Evolutionary conservation across 2,797 vertebrate species (phyloP), one percentile per base, ranked within the genome.

Genomic region (Hirundo rustica): DNA sequence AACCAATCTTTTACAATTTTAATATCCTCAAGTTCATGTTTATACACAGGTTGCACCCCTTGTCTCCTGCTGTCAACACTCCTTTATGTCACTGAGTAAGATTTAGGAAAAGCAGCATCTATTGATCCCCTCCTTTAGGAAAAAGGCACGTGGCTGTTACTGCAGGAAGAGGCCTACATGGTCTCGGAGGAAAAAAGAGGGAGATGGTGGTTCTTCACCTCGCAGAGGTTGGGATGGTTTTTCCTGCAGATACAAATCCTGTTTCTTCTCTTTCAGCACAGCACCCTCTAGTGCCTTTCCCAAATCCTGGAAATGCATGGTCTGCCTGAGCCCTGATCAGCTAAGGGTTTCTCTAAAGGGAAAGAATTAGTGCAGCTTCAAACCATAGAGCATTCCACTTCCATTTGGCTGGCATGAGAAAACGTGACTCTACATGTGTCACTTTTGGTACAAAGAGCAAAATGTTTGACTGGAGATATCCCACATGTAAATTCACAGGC

Each of bases 131-230:
- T 47, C 15, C 34, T 42, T 42, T 36, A 21, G 66, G 32, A 48
- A 67, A 58, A 55, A 55, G 15, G 62, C 61, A 54, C n/a, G 3
- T 0, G 13, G 38, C 13, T 38, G 23, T 22, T 27, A 29, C 13
- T 0, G 58, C 29, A 54, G 61, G 44, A 62, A 54, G 17, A 79
- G 11, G 9, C 34, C 42, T 30, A 32, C 8, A 3, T 0, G 0
- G 17, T 11, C 34, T 29, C 0, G 0, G 42, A 42, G 42, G 25
- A 34, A n/a, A 74, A 22, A 83, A 20, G 7, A n/a, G 2, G 21
- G 5, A 66, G 44, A 16, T 2, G 13, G 25, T 3, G 7, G 18
- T 20, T 68, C n/a, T 72, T 38, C 62, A 65, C 16, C 38, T 57
- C 9, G 57, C 2, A 1, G 48, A 71, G 42, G 38, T 27, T 1